phyloP scores from a whole-genome alignment of 2,888 invertebrate species.

The Cantharis nigra region DNA sequence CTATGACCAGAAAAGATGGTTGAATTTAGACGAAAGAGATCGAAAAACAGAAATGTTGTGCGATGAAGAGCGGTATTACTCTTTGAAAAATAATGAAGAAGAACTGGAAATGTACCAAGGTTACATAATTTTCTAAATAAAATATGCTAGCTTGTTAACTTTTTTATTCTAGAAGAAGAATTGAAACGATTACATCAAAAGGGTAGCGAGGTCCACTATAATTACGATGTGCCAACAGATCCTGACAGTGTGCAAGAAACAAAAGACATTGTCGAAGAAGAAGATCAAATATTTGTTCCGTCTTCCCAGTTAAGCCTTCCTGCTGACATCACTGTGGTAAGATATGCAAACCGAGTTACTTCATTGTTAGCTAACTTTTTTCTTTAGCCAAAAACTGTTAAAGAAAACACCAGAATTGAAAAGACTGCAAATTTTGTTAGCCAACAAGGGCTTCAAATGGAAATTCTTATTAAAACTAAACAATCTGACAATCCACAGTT shows the following conservation, averaged over 20 bases:
- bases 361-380: slow-evolving; percentile 12
- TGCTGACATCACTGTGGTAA: slow-evolving; percentile 71
- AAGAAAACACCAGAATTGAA: slow-evolving; percentile 91
- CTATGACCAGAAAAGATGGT: slow-evolving; percentile 60
- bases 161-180: slow-evolving; percentile 78
- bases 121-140: slow-evolving; percentile 49
- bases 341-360: slow-evolving; percentile 36
- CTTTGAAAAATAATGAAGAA: slow-evolving; percentile 84
- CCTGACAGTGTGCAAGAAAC: slow-evolving; percentile 53
- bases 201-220: slow-evolving; percentile 74
- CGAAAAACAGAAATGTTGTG: slow-evolving; percentile 80
- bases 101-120: slow-evolving; percentile 92
- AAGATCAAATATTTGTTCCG: slow-evolving; percentile 76
- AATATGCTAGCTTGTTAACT: not conserved
- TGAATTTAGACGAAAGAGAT: slow-evolving; percentile 52
- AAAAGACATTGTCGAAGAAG: slow-evolving; percentile 59
- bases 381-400: slow-evolving; percentile 81
- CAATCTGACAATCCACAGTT: slow-evolving; percentile 93
- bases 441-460: slow-evolving; percentile 95
- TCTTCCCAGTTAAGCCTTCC: slow-evolving; percentile 78
- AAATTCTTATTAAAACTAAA: slow-evolving; percentile 96
- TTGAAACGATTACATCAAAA: slow-evolving; percentile 83
- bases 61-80: slow-evolving; percentile 93
- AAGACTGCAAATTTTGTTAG: slow-evolving; percentile 90
- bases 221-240: slow-evolving; percentile 67